phyloP scores from a whole-genome alignment of 2,888 invertebrate genomes.

The Lottia gigantea region DNA sequence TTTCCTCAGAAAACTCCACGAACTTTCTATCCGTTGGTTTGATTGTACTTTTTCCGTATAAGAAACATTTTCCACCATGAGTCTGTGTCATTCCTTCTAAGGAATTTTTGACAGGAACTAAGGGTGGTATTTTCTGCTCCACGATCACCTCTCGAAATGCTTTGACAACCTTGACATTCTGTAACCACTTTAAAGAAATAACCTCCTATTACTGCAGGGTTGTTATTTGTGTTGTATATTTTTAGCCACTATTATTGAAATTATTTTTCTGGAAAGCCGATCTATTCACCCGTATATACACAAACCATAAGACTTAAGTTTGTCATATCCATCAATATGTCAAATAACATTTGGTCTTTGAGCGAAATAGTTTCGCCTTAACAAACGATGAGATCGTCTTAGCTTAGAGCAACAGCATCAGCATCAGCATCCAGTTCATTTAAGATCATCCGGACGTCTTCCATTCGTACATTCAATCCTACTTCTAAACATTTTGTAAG shows the following conservation, averaged over 20 bases:
- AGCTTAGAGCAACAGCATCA: too few species aligned
- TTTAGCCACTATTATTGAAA: too few species aligned
- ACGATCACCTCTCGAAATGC: not conserved
- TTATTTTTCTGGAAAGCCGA: not conserved
- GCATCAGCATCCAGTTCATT: not conserved
- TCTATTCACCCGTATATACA: not conserved
- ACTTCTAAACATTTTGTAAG: not conserved
- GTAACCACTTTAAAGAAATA: not conserved
- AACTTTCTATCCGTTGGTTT: constrained; percentile 1
- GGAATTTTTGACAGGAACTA: not conserved
- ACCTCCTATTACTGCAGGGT: not conserved
- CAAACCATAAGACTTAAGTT: not conserved
- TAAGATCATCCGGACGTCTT: not conserved
- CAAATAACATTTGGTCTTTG: not conserved
- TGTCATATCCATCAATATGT: not conserved
- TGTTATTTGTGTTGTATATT: not conserved
- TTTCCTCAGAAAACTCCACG: not conserved
- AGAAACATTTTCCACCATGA: not conserved
- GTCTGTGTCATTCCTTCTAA: not conserved
- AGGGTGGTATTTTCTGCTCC: not conserved
- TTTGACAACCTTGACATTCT: not conserved
- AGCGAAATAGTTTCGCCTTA: not conserved
- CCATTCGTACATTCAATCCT: not conserved
- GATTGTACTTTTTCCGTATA: constrained; percentile 2
- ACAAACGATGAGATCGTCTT: not conserved